These are phyloP conservation scores for Pollenia labialis DNA, from an alignment of 2,888 invertebrate genomes.

Conservation along the genomic window DNA sequence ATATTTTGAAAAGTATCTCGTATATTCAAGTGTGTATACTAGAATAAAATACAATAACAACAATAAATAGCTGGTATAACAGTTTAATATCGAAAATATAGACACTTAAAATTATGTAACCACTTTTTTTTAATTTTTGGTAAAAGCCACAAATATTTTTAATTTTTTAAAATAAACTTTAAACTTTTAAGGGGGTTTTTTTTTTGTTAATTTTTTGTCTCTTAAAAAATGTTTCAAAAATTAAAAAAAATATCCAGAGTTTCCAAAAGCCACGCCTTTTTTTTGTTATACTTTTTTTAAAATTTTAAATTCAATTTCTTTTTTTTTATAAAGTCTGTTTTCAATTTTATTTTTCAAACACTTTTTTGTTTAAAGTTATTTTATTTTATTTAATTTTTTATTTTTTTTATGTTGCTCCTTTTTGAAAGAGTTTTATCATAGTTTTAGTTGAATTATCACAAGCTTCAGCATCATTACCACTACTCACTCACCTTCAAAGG, in stretches of 20 bases:
- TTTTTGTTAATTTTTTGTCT: background rate
- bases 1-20: constrained; percentile 32
- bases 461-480: constrained; percentile 73
- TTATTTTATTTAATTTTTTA: constrained; percentile 54
- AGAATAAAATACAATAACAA: constrained; percentile 33
- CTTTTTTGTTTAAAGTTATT: constrained; percentile 25
- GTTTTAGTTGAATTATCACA: constrained; percentile 57
- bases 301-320: constrained; percentile 26
- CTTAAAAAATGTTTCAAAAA: background rate
- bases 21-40: constrained; percentile 71
- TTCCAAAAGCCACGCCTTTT: constrained; percentile 32
- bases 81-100: constrained; percentile 40
- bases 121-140: constrained; percentile 26
- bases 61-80: constrained; percentile 33
- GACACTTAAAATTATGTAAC: constrained; percentile 61
- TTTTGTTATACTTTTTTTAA: constrained; percentile 13
- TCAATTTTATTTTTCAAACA: background rate
- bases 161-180: background rate
- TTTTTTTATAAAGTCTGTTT: constrained; percentile 16
- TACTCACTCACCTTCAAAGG: constrained; percentile 84
- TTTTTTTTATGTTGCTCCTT: constrained; percentile 62
- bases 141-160: background rate
- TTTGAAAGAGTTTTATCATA: constrained; percentile 62
- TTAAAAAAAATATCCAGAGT: constrained; percentile 1
- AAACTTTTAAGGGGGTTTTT: background rate